Conservation (phyloP, 2,888 invertebrate species). For the Parthenolecanium corni region DNA sequence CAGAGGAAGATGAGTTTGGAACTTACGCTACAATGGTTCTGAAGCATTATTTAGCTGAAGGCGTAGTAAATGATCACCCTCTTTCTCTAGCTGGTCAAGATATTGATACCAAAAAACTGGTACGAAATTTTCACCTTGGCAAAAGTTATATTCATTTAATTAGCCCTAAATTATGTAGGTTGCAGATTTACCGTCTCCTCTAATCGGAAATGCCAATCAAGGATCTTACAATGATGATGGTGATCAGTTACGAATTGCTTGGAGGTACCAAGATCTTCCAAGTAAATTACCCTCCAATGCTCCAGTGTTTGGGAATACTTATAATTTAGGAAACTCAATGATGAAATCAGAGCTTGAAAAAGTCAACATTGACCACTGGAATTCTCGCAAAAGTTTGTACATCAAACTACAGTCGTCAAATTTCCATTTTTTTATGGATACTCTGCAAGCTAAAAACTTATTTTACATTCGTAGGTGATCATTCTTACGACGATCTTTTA, state of each 20-base stretch:
- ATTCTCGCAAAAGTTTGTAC: background rate
- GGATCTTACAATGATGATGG: constrained; percentile 33
- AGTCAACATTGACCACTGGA: constrained; percentile 19
- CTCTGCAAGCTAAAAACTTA: background rate
- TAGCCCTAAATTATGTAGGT: constrained; percentile 42
- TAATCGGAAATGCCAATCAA: constrained; percentile 35
- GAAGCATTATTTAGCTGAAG: constrained; percentile 84
- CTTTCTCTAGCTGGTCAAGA: constrained; percentile 63
- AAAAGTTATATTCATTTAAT: background rate
- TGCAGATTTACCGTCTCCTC: constrained; percentile 49
- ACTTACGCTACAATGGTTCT: constrained; percentile 63
- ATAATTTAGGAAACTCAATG: constrained; percentile 44
- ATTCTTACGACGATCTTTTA: constrained; percentile 38
- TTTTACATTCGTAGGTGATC: constrained; percentile 1
- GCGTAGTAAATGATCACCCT: constrained; percentile 60
- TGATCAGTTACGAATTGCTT: constrained; percentile 74
- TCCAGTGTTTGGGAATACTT: constrained; percentile 61
- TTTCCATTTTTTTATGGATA: background rate
- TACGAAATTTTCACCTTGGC: constrained; percentile 39
- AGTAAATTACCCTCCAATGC: constrained; percentile 43
- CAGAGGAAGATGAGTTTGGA: constrained; percentile 75
- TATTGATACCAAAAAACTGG: constrained; percentile 50
- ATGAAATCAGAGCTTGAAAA: constrained; percentile 13
- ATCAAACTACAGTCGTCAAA: no score
- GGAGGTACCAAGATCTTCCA: constrained; percentile 71